Conservation (phyloP, 2,797 vertebrate genomes). For the Micropoecilia bifurca region DNA sequence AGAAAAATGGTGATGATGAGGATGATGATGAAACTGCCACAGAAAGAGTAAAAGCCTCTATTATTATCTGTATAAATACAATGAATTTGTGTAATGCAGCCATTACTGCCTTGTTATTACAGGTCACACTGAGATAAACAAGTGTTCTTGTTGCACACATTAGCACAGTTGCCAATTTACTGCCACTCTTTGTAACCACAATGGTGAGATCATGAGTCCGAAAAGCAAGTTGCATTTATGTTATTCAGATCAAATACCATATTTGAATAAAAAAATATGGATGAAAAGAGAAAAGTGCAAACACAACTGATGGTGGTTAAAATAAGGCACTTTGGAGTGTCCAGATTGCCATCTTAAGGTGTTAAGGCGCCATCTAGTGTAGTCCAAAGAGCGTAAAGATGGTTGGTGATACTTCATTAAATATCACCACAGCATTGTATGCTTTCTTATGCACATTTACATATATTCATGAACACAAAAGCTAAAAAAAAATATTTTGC, state of each 20-base stretch:
- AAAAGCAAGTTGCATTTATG: slow-evolving; percentile 4
- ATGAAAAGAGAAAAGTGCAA: neutral
- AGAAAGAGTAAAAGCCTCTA: slow-evolving; percentile 21
- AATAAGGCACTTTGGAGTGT: neutral
- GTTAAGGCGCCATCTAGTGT: slow-evolving; percentile 67
- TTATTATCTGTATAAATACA: slow-evolving; percentile 6
- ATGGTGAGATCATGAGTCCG: slow-evolving; percentile 3
- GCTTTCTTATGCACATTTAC: neutral
- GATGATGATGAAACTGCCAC: slow-evolving; percentile 5
- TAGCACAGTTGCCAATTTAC: slow-evolving; percentile 19
- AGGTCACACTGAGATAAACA: slow-evolving; percentile 41
- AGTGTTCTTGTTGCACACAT: slow-evolving; percentile 28
- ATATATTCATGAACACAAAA: neutral
- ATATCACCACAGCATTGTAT: neutral
- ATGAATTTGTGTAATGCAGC: slow-evolving; percentile 10
- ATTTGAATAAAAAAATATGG: neutral
- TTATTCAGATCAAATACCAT: neutral
- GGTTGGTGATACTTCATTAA: neutral
- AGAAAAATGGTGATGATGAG: neutral
- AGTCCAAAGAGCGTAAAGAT: neutral
- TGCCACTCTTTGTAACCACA: slow-evolving; percentile 23
- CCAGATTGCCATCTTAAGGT: slow-evolving; percentile 1
- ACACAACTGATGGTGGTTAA: neutral
- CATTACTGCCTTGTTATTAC: slow-evolving; percentile 29
- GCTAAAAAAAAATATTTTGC: neutral